A percentile compares a stretch with the other conserved stretches of the same genome.
Conservation (phyloP, 2,888 invertebrate species). For the Eudasyphora cyanicolor region DNA sequence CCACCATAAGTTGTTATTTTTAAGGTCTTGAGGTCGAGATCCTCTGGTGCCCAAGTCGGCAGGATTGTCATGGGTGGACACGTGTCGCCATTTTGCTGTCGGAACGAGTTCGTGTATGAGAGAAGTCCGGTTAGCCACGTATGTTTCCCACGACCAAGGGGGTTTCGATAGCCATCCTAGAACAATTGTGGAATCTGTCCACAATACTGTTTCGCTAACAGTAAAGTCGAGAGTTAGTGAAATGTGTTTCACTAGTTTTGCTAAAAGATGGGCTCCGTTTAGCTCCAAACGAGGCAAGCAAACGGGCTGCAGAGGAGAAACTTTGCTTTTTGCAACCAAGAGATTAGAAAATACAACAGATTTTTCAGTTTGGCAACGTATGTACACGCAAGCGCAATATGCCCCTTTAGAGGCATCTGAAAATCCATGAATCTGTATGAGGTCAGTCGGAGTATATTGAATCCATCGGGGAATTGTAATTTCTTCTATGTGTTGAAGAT, state of each 20-base stretch:
- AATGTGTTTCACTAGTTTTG: no score
- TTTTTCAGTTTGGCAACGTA: no score
- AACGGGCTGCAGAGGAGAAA: no score
- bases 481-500: background rate
- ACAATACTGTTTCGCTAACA: no score
- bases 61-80: conserved; percentile 18
- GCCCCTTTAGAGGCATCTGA: conserved; percentile 2
- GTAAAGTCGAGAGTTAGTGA: no score
- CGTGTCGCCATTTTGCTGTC: background rate
- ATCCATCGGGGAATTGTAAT: conserved; percentile 1
- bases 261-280: no score
- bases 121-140: conserved; percentile 30
- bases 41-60: conserved; percentile 45
- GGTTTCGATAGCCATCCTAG: background rate
- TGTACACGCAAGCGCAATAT: conserved; percentile 8
- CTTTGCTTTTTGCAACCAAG: no score
- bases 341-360: no score
- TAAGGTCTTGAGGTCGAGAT: conserved; percentile 13
- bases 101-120: background rate
- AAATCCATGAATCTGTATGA: conserved; percentile 5
- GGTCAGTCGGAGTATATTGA: background rate
- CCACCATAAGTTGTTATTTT: conserved; percentile 21
- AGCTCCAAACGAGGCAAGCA: no score
- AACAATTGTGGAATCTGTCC: no score
- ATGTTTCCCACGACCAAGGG: background rate